Base-by-base conservation (phyloP, 2,113 vertebrate species). In the Aix galericulata region DNA sequence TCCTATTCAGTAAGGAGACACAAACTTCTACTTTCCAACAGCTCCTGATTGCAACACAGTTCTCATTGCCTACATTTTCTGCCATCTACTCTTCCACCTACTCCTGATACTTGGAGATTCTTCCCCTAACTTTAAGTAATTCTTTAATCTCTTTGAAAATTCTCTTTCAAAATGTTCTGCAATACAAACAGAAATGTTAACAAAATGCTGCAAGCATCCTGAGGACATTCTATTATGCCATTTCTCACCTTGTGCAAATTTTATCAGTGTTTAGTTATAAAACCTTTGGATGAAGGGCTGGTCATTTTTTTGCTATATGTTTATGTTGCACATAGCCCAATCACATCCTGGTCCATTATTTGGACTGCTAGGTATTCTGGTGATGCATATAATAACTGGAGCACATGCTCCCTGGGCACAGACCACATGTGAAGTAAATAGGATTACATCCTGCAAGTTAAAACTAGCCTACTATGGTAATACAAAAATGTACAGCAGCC, bases 401-500 rank as follows among this genome's bases (percentile, higher is more conserved):
- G 73, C 92, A 94, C 86, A 91, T 84, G 81, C 66, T 95, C 83
- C 88, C 88, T 88, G 88, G 90, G 88, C 91, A 93, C 91, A 95
- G 76, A 94, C 83, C 96, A 95, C 96, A 94, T 94, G 86, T 93
- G 96, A 95, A 91, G 77, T 93, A 95, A 97, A 97, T 94, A 96
- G 93, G 96, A 96, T 97, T 97, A 97, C 96, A 95, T 95, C 87
- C 87, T 94, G 71, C 78, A 95, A 94, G 95, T 97, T 96, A 96
- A 97, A 97, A 95, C 93, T 89, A 94, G 87, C 82, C 89, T 87
- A 85, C 93, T 95, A 96, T 95, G 93, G 87, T 92, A 95, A 95
- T 95, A 95, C 56, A 96, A 96, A 97, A 92, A 92, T 87, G 82
- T 94, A 95, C 92, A 95, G 62, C 53, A 91, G 84, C 88, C 95